Evolutionary conservation across 1,140 invertebrate genomes (phyloP), one percentile per base, ranked within the genome.

Genomic region (Rhyzopertha dominica): DNA sequence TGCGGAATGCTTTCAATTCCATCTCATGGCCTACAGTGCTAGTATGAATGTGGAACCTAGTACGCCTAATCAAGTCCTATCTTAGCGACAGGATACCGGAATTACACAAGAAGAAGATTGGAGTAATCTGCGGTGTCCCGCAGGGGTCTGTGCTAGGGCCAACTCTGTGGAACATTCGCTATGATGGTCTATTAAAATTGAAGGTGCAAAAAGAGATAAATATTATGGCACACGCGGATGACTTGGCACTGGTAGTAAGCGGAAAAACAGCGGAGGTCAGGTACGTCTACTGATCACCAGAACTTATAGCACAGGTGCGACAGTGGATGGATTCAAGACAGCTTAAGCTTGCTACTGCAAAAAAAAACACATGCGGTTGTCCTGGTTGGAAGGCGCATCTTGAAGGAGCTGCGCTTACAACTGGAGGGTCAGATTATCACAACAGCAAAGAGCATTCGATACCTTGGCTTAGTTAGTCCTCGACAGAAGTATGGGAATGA

Each of bases 121-220:
- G 8, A 7, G 14, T 52, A 20, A 13, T 40, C 2, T 28, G 43
- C 5, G 48, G 32, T 9, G 31, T 47, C 1, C 44, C 48, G 16
- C 44, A 54, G 23, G 44, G 39, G 9, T 54, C 38, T 3, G 23
- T 51, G 2, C 34, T 43, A 4, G 48, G 39, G 1, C 44, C 52
- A 13, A 17, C 12, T n/a, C 22, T 51, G 7, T 54, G 52, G 49
- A 47, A 47, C 24, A 17, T 47, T 3, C 29, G 37, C 9, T 40
- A 49, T 9, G 30, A 53, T 38, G 20, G 9, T n/a, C 17, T 49
- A 5, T 14, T 53, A 5, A 14, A 7, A 24, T 12, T 31, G 10
- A 20, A 18, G 16, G 23, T 20, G 10, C 4, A 13, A 1, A 17
- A 30, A 19, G 37, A 23, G 14, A 16, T 10, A 4, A 19, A 18